Base-by-base conservation (phyloP, 2,888 invertebrate genomes). In the Acrocyrtus sp. region DNA sequence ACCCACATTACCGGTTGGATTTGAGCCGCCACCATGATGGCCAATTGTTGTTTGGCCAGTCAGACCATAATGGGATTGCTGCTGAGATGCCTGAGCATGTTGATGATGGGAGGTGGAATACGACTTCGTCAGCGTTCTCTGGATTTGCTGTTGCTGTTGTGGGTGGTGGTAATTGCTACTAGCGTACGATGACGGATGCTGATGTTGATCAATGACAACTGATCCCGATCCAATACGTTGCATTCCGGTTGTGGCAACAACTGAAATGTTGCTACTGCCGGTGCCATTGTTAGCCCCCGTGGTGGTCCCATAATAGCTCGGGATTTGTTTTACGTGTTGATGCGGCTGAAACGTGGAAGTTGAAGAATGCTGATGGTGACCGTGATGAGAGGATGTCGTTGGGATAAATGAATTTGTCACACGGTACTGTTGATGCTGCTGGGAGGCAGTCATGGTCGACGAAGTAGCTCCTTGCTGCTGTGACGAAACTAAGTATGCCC, bases 381-480 rank as follows among this genome's bases (percentile, higher is more conserved):
- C 51, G 27, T 68, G 54, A 3, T 57, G 63, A 22, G 73, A 54
- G 53, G 79, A 72, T 15, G 80, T 74, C 19, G 78, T 78, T 34
- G 80, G 80, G 26, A 80, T 80, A 53, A 80, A 80, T 51, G 80
- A 80, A 77, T 78, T 80, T 65, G 67, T 65, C 41, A 67, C 69
- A 57, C 72, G 79, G 63, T 70, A 72, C 43, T 74, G 65, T 27
- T 69, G 66, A 15, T 72, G 69, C 39, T 63, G 53, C 24, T 61
- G 61, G 45, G 70, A 70, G 51, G 58, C 29, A 58, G 72, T 65
- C 63, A 65, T 65, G 72, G 51, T 65, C 58, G 72, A 72, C n/a
- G 72, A 70, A 65, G 53, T 65, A 17, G 58, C 63, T 51, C 57
- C 58, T 26, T 58, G 61, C 22, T 41, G 63, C 29, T 54, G 65